Evolutionary conservation across 92 coral and sea anemone species (phyloP).

Genomic region (Hydrozoanthus gracilis): DNA sequence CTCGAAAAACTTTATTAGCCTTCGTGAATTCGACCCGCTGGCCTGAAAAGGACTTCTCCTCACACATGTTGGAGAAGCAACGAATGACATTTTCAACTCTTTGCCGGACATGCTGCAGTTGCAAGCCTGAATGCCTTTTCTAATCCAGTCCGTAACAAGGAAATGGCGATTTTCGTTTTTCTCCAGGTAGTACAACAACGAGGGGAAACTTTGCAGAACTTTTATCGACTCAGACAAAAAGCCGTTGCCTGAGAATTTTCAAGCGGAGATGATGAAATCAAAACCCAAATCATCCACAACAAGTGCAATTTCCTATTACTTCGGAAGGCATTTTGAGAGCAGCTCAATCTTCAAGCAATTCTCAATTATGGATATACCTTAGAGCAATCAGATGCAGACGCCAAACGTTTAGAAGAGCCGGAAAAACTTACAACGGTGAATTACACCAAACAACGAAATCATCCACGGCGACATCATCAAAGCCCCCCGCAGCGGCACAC

Average conservation of each 20-base stretch:
- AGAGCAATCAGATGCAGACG: background rate
- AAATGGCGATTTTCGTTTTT: conserved; percentile 54
- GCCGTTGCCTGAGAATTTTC: conserved; percentile 7
- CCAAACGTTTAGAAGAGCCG: background rate
- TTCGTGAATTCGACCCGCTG: conserved; percentile 52
- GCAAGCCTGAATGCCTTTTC: conserved; percentile 21
- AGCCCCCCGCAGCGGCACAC: background rate
- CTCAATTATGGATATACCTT: background rate
- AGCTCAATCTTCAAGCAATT: conserved; percentile 20
- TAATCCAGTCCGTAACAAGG: conserved; percentile 39
- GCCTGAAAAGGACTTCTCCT: conserved; percentile 58
- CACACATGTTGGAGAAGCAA: conserved; percentile 59
- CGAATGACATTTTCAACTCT: conserved; percentile 57
- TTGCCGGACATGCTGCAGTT: conserved; percentile 44
- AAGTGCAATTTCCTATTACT: conserved; percentile 39
- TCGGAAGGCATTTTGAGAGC: conserved; percentile 53
- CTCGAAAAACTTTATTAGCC: too few relatives aligned
- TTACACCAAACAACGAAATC: background rate
- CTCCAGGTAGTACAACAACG: conserved; percentile 31
- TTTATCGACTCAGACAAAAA: conserved; percentile 47
- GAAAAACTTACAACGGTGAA: background rate
- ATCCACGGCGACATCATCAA: background rate
- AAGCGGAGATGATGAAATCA: conserved; percentile 50
- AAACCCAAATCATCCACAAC: conserved; percentile 62
- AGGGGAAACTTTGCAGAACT: background rate